Percentiles rank a stretch among this genome's conserved stretches.
Evolutionary conservation across 2,113 vertebrate genomes (phyloP).

Genomic region (Brachirus orientalis): DNA sequence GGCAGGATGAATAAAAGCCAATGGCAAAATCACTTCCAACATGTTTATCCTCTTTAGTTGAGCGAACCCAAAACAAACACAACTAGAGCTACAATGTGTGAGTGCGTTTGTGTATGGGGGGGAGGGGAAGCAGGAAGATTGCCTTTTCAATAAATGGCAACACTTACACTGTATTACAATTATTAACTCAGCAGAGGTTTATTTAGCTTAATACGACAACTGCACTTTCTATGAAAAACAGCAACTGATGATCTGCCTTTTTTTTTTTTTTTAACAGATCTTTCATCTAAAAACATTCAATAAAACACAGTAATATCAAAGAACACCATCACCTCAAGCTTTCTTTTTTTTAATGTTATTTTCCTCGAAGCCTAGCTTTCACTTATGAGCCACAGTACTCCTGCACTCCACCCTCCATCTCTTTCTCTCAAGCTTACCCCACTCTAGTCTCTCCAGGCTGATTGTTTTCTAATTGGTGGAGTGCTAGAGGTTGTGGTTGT

Average conservation of each 20-base stretch:
- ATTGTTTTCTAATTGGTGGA: conserved; percentile 83
- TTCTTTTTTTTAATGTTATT: conserved; percentile 39
- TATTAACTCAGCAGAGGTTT: background rate
- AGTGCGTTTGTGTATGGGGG: background rate
- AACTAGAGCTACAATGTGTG: background rate
- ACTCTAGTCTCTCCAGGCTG: conserved; percentile 69
- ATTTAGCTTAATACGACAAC: background rate
- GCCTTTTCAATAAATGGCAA: conserved; percentile 1
- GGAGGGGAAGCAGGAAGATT: background rate
- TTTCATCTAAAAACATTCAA: background rate
- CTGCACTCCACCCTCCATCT: background rate
- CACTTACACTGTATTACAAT: no score
- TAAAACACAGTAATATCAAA: background rate
- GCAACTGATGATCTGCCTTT: background rate
- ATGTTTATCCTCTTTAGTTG: conserved; percentile 40
- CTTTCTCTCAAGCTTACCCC: conserved; percentile 50
- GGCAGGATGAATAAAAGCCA: conserved; percentile 30
- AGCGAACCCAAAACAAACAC: conserved; percentile 25
- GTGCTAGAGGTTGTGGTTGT: conserved; percentile 81
- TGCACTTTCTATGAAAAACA: background rate
- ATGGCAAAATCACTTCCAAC: conserved; percentile 30
- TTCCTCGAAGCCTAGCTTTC: conserved; percentile 41
- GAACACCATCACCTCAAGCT: no score
- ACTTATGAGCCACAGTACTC: conserved; percentile 26
- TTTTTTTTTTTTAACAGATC: no score